A percentile compares a stretch with the other conserved stretches of the same genome.
Evolutionary conservation across 2,888 invertebrate genomes (phyloP).

Genomic region (Seira sanloemensis): DNA sequence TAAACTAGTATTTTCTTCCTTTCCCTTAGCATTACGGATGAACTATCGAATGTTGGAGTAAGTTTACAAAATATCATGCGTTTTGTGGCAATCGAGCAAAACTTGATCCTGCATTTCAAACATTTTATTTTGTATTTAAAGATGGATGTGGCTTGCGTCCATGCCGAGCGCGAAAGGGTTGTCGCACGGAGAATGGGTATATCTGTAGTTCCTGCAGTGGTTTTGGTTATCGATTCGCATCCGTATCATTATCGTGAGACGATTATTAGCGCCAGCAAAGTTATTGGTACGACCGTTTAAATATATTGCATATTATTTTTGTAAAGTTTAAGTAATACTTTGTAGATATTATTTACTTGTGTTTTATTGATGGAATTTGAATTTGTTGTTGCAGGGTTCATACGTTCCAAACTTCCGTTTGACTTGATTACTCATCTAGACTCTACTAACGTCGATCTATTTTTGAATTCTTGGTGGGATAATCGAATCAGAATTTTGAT

Average conservation of each 20-base stretch:
- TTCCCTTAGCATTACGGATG: conserved; percentile 81
- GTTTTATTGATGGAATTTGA: background rate
- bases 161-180: conserved; percentile 88
- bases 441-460: conserved; percentile 84
- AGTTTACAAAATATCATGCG: background rate
- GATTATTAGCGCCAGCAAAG: conserved; percentile 86
- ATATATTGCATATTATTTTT: background rate
- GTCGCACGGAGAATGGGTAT: conserved; percentile 88
- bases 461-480: conserved; percentile 92
- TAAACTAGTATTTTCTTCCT: background rate
- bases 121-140: conserved; percentile 21
- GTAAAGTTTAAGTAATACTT: background rate
- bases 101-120: background rate
- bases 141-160: conserved; percentile 85
- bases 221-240: conserved; percentile 89
- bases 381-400: conserved; percentile 82
- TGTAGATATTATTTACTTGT: conserved; percentile 30
- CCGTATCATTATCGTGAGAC: conserved; percentile 89
- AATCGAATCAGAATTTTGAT: conserved; percentile 93
- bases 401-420: conserved; percentile 90
- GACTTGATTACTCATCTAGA: conserved; percentile 84
- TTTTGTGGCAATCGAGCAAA: background rate
- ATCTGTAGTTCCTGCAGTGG: conserved; percentile 87
- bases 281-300: conserved; percentile 82
- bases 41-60: conserved; percentile 89